Evolutionary conservation across 2,797 vertebrate species (phyloP), one percentile per base, ranked within the genome.

Genomic region (Sylvia borin): DNA sequence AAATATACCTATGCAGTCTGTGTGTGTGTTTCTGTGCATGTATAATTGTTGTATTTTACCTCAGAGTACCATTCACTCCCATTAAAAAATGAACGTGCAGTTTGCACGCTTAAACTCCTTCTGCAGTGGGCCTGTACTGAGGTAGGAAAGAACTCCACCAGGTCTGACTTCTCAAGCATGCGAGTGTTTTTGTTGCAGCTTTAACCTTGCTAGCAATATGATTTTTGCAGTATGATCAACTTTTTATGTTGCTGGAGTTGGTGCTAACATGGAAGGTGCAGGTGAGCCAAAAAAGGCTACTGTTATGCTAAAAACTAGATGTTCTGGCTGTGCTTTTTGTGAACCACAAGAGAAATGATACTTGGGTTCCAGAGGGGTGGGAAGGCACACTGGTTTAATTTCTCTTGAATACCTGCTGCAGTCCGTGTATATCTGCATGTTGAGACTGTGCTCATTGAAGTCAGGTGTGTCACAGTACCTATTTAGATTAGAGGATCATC

Each of bases 271-370:
- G 27, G 22, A 76, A 57, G 9, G 8, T 58, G 29, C 22, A 70
- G 12, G 20, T 76, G 21, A 83, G 10, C 43, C 36, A 48, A n/a
- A 36, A 71, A 67, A 40, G 73, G 34, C 42, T 64, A 18, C 26
- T 16, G 0, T 72, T 64, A 19, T 1, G 1, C 1, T 3, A 48
- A 19, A 79, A 61, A 17, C 5, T 12, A 26, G 16, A 5, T 31
- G 9, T 50, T 43, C 27, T 61, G 16, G 7, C 61, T 60, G 6
- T 51, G 65, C 6, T 32, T 34, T 80, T 64, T 71, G 32, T 51
- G 29, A 34, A 67, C 15, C 38, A 13, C 7, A 27, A 18, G 42
- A 24, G 42, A 84, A 21, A 31, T 27, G 17, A 27, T 77, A 7
- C 8, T 38, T 43, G 18, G 7, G 21, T 85, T 83, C 16, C 1